Evolutionary conservation across 2,113 vertebrate species (phyloP).

Genomic region (Lycaon pictus): DNA sequence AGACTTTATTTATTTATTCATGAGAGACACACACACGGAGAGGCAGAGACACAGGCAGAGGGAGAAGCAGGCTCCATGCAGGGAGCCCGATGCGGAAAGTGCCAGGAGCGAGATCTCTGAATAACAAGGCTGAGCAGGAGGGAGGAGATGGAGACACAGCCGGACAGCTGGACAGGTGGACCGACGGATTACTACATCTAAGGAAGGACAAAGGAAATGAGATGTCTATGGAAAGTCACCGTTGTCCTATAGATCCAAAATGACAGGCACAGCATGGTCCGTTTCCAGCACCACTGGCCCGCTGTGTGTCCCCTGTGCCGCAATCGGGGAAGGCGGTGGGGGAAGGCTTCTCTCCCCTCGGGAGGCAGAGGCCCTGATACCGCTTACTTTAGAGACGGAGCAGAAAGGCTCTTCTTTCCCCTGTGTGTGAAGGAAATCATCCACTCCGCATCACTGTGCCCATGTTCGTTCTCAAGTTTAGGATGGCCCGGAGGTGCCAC

Average conservation of each 20-base stretch:
- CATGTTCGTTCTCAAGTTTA: neutral
- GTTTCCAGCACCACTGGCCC: neutral
- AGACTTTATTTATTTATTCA: no score
- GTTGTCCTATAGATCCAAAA: neutral
- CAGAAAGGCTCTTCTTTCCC: neutral
- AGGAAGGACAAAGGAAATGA: neutral
- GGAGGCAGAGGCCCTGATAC: neutral
- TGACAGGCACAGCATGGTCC: neutral
- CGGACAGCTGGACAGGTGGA: no score
- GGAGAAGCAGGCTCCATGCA: no score
- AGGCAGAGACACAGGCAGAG: no score
- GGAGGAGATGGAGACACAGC: neutral
- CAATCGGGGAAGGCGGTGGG: neutral
- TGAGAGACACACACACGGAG: no score
- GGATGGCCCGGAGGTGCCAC: neutral
- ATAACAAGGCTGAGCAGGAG: neutral
- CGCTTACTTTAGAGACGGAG: neutral
- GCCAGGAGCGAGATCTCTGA: neutral
- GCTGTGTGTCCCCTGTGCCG: neutral
- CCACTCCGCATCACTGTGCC: neutral
- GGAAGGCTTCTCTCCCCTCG: neutral
- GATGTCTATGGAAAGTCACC: neutral
- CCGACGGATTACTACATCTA: neutral
- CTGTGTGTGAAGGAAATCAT: neutral
- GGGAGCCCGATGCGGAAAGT: neutral